phyloP scores from a whole-genome alignment of 2,797 vertebrate genomes.

The Holocentrus rufus region DNA sequence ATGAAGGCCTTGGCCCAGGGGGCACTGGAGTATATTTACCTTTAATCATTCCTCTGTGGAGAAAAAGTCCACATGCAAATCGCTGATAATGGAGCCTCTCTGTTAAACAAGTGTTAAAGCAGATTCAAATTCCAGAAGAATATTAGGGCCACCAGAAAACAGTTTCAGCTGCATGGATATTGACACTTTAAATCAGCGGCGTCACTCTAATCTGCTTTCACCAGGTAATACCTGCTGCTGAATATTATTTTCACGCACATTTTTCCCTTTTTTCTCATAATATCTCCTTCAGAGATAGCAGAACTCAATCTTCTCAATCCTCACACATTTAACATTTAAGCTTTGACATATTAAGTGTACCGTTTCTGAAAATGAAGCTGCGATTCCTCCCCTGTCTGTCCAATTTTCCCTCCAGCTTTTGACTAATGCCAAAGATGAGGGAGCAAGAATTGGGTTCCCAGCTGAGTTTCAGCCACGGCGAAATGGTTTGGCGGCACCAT shows the following conservation, averaged over 20 bases:
- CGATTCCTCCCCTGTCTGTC: neutral
- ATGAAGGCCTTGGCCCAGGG: constrained; percentile 64
- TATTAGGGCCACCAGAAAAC: constrained; percentile 38
- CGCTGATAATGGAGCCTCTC: constrained; percentile 54
- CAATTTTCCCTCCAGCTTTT: neutral
- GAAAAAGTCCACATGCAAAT: constrained; percentile 62
- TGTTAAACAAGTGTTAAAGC: constrained; percentile 35
- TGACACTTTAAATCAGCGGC: constrained; percentile 21
- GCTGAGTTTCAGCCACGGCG: constrained; percentile 28
- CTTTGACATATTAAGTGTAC: constrained; percentile 1
- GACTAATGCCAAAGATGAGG: constrained; percentile 19
- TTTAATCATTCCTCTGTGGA: constrained; percentile 71
- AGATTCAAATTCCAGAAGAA: constrained; percentile 14
- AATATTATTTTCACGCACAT: neutral
- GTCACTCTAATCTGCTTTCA: constrained; percentile 35
- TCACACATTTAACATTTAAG: constrained; percentile 25
- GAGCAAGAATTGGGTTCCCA: constrained; percentile 45
- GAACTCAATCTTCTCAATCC: constrained; percentile 12
- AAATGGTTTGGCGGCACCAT: constrained; percentile 25
- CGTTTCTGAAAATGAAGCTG: constrained; percentile 1
- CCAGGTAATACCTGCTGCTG: constrained; percentile 15
- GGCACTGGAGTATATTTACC: constrained; percentile 73
- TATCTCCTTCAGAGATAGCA: constrained; percentile 5
- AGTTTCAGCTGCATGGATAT: constrained; percentile 25
- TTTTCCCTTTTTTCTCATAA: constrained; percentile 14